Base-by-base conservation (phyloP, 53 echinoderm and acorn worm genomes). In the Astropecten irregularis region DNA sequence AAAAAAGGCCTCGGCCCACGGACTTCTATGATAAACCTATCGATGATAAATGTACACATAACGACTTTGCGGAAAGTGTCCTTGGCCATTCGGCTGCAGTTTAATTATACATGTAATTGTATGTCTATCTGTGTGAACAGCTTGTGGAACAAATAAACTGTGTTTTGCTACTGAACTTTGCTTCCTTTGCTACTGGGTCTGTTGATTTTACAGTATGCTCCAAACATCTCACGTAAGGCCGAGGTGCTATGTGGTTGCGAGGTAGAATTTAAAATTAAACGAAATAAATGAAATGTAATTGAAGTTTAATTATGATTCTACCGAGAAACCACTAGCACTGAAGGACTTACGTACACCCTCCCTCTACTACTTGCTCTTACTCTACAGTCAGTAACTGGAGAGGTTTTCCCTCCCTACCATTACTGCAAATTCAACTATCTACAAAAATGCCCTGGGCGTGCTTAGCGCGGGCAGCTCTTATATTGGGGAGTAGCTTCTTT, bases 21-120 rank as follows among this genome's bases (percentile, higher is more conserved):
- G n/a, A n/a, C n/a, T n/a, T n/a, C n/a, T n/a, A 68, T 40, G 21
- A 68, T 27, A 68, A 47, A 68, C 68, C 47, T n/a, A n/a, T n/a
- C n/a, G n/a, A n/a, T n/a, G n/a, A n/a, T n/a, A n/a, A n/a, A n/a
- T n/a, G n/a, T n/a, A n/a, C n/a, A n/a, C n/a, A n/a, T n/a, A n/a
- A n/a, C n/a, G n/a, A n/a, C n/a, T n/a, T n/a, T n/a, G n/a, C n/a
- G n/a, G n/a, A n/a, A n/a, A n/a, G n/a, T n/a, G n/a, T n/a, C n/a
- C n/a, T n/a, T n/a, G n/a, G n/a, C n/a, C n/a, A n/a, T n/a, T n/a
- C n/a, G n/a, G n/a, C n/a, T n/a, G n/a, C n/a, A n/a, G n/a, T n/a
- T n/a, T n/a, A n/a, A n/a, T n/a, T n/a, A n/a, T n/a, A n/a, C n/a
- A n/a, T n/a, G n/a, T n/a, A n/a, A n/a, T n/a, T n/a, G n/a, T n/a